Base-by-base conservation (phyloP, 2,888 invertebrate genomes). In the Poecilobothrus nobilitatus region DNA sequence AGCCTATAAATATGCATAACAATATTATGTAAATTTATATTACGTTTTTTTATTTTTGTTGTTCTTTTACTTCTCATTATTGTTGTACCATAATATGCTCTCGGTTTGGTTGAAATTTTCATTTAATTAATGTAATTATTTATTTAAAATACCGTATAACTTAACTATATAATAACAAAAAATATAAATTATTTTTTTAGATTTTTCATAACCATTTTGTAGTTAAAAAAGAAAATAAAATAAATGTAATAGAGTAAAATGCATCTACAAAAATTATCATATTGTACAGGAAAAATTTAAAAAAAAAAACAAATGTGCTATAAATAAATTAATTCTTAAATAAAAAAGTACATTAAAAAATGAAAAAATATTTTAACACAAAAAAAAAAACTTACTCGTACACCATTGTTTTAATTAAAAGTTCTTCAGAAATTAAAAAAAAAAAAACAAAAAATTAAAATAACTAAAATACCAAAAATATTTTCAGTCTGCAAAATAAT, bases 41-140 rank as follows among this genome's bases (percentile, higher is more conserved):
- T 18, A 53, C 15, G 27, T 27, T 27, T 27, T 27, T 27, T 27
- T 27, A 27, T 27, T 27, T 27, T 27, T 27, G 27, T 27, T 27
- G 27, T 27, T 27, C 5, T n/a, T n/a, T n/a, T n/a, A n/a, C n/a
- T 27, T 27, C 27, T 27, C 27, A 27, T 27, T 15, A 53, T 53
- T 53, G 18, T 53, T 53, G 18, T 53, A 53, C 18, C 53, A 53
- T 53, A 53, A 53, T 53, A 53, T 18, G 18, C 15, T 53, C 18
- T 18, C 53, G 53, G 53, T 53, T 18, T 53, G 53, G 18, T 53
- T 18, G 53, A 53, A 53, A 53, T 53, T 53, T 53, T 53, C 53
- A 53, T 53, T 53, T 53, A 53, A 53, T 53, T 53, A 53, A 53
- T 9, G 18, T 53, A 53, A 53, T 53, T 53, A 53, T 53, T 53